A percentile compares a stretch with the other conserved stretches of the same genome.
Evolutionary conservation across 30 jellyfish, hydroid and myxozoan species (phyloP).

Genomic region (Aurelia sp.): DNA sequence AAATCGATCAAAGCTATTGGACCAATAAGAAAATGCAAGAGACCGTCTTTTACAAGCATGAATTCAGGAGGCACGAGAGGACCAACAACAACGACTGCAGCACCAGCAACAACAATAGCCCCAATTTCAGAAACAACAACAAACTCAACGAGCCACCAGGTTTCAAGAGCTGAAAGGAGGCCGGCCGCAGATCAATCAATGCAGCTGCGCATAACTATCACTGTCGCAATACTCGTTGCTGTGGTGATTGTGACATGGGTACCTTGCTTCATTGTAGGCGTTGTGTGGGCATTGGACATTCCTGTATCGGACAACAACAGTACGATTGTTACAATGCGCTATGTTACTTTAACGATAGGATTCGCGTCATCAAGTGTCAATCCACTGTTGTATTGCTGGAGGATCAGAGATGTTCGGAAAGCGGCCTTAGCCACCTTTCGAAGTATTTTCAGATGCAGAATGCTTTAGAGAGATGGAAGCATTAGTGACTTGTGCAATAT

Average conservation of each 20-base stretch:
- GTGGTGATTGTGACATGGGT: slow-evolving; percentile 39
- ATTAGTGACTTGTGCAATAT: too few species aligned
- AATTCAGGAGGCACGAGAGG: not conserved
- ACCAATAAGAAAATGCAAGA: not conserved
- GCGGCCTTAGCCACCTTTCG: slow-evolving; percentile 44
- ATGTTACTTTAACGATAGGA: slow-evolving; percentile 40
- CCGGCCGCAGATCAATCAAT: slow-evolving; percentile 15
- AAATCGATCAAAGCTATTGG: not conserved
- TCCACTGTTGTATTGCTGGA: slow-evolving; percentile 55
- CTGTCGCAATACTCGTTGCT: slow-evolving; percentile 44
- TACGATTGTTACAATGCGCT: slow-evolving; percentile 35
- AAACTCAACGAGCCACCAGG: not conserved
- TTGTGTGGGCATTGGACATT: slow-evolving; percentile 54
- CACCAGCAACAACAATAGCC: not conserved
- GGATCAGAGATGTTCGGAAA: slow-evolving; percentile 57
- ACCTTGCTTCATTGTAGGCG: slow-evolving; percentile 45
- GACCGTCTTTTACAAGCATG: not conserved
- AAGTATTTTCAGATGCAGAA: too few species aligned
- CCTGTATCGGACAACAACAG: slow-evolving; percentile 15
- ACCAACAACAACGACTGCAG: too few species aligned
- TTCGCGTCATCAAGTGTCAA: slow-evolving; percentile 53
- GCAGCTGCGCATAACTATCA: slow-evolving; percentile 54
- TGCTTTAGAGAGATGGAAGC: too few species aligned
- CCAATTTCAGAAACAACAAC: not conserved
- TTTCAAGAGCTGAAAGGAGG: not conserved